Percentiles rank a stretch among this genome's conserved stretches.
Conservation (phyloP, 2,888 invertebrate species). For the Drosophila ezoana region DNA sequence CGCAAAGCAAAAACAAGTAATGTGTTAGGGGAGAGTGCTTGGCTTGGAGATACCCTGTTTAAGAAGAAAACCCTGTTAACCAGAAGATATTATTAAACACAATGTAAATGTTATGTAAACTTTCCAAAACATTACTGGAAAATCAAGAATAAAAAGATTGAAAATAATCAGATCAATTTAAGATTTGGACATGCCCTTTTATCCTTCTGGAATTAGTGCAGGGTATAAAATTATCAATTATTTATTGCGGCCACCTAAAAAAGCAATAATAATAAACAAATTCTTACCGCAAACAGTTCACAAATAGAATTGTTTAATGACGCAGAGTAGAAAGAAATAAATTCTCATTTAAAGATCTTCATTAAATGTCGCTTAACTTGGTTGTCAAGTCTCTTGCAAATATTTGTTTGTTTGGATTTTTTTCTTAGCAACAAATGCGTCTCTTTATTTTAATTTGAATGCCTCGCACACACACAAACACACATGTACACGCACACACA, state of each 20-base stretch:
- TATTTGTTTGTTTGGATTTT: conserved; percentile 17
- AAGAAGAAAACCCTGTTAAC: too few species aligned
- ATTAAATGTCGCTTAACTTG: conserved; percentile 7
- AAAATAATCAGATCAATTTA: too few species aligned
- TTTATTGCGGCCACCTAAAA: background rate
- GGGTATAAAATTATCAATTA: background rate
- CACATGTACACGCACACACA: background rate
- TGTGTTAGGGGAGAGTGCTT: too few species aligned
- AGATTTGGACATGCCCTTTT: too few species aligned
- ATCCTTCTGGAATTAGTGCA: too few species aligned
- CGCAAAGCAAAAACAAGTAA: conserved; percentile 21
- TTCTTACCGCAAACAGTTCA: background rate
- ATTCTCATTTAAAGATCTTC: background rate
- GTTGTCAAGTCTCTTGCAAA: conserved; percentile 22
- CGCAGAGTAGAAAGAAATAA: background rate
- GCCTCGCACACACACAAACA: background rate
- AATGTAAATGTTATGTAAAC: background rate
- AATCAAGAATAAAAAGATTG: too few species aligned
- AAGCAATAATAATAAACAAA: background rate
- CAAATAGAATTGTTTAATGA: background rate
- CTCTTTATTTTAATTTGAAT: conserved; percentile 6
- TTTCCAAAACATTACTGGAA: background rate
- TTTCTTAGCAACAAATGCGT: conserved; percentile 37
- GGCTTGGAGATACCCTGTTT: background rate
- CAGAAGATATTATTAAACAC: too few species aligned